phyloP scores from a whole-genome alignment of 2,888 invertebrate genomes.

The Agrochola litura region DNA sequence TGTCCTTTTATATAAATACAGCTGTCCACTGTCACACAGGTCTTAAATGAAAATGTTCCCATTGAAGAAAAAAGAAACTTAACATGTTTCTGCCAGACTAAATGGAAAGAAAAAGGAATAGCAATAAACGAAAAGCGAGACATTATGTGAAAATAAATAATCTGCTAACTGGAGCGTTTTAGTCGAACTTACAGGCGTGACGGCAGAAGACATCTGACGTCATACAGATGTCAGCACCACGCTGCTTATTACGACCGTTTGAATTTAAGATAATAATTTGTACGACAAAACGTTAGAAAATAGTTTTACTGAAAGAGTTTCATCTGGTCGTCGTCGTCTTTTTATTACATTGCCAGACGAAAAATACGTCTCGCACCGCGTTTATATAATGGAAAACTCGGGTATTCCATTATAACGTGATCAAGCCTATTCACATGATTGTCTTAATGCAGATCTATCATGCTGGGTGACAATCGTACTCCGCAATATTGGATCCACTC shows the following conservation, averaged over 20 bases:
- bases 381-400: neutral
- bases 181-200: neutral
- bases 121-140: neutral
- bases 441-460: neutral
- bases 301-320: neutral
- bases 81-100: slow-evolving; percentile 1
- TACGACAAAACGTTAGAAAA: neutral
- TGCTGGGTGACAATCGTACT: neutral
- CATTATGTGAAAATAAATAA: neutral
- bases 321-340: neutral
- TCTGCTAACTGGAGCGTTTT: neutral
- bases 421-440: neutral
- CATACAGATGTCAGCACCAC: neutral
- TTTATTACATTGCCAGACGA: neutral
- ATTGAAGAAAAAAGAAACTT: neutral
- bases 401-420: neutral
- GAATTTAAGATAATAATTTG: neutral
- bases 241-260: neutral
- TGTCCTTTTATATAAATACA: neutral
- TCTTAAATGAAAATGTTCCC: neutral
- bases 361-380: neutral
- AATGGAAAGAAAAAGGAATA: slow-evolving; percentile 1
- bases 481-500: neutral
- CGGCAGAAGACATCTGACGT: neutral
- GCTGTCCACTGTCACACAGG: neutral